Conservation (phyloP, 2,113 vertebrate genomes). For the Xenotilapia caudafasciata region DNA sequence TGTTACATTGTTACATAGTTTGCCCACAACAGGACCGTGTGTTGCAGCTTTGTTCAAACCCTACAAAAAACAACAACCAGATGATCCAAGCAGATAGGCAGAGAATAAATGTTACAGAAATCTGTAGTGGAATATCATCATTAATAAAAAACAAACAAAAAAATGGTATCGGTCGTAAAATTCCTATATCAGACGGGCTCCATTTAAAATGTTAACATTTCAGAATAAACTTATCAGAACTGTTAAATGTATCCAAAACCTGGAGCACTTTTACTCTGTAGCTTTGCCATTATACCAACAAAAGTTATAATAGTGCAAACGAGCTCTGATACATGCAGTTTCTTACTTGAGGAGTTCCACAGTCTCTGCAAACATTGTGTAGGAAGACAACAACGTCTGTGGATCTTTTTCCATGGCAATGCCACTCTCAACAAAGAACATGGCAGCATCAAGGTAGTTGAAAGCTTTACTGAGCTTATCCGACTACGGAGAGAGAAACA, state of each 20-base stretch:
- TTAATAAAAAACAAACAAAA: background rate
- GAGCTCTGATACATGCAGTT: background rate
- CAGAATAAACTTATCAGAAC: background rate
- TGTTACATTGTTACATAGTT: background rate
- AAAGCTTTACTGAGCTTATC: constrained; percentile 85
- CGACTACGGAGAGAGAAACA: constrained; percentile 48
- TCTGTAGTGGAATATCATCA: background rate
- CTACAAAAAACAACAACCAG: background rate
- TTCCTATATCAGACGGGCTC: background rate
- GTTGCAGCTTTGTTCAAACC: background rate
- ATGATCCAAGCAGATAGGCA: background rate
- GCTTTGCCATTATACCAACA: background rate
- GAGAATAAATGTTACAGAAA: background rate
- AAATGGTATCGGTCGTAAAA: background rate
- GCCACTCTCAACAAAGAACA: constrained; percentile 87
- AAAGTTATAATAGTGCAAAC: background rate
- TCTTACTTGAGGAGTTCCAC: constrained; percentile 87
- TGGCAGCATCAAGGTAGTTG: constrained; percentile 84
- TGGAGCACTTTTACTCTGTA: background rate
- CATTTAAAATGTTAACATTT: background rate
- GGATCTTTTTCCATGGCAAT: constrained; percentile 82
- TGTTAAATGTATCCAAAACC: background rate
- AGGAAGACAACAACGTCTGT: constrained; percentile 78
- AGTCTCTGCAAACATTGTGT: constrained; percentile 84
- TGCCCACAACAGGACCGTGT: background rate